Evolutionary conservation across 1,140 invertebrate species (phyloP), one percentile per base, ranked within the genome.

Genomic region (Mercenaria mercenaria): DNA sequence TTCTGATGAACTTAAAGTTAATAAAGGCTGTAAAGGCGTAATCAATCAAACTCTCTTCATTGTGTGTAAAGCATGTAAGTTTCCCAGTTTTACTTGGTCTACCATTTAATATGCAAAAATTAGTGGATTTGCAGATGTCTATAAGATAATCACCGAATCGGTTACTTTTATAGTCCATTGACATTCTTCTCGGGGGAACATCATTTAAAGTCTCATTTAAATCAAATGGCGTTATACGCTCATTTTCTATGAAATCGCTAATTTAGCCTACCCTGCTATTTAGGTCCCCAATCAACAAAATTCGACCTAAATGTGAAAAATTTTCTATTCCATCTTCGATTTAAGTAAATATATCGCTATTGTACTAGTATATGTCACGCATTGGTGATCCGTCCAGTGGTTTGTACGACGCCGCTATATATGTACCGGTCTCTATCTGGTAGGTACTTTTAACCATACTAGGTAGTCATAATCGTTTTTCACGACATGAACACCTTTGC

Each of bases 101-200:
- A 23, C 41, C 72, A 76, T 76, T 76, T 29, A 76, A 29, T 6
- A 76, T 76, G 43, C 72, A 76, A 10, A 76, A 2, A 29, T 76
- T 76, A 11, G n/a, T 43, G 11, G 72, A 41, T 76, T 76, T 76
- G n/a, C 72, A 76, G 8, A 79, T 79, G 26, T 76, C 72, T n/a
- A 76, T 3, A 34, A 76, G 34, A 15, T 43, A 43, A n/a, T 47
- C 72, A 11, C 72, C 72, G 43, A 76, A 76, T 43, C 72, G 37
- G n/a, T 76, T 76, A 29, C 72, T 76, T 6, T 2, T 43, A 23
- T n/a, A 50, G 26, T 76, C 72, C 72, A 76, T 76, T 76, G 72
- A 41, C 13, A 41, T n/a, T n/a, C 39, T 4, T 43, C 39, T 8
- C 3, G 72, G n/a, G 1, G 72, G 72, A 26, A 50, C 8, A 23